Evolutionary conservation across 1,140 invertebrate species (phyloP).

Genomic region (Panulirus ornatus): DNA sequence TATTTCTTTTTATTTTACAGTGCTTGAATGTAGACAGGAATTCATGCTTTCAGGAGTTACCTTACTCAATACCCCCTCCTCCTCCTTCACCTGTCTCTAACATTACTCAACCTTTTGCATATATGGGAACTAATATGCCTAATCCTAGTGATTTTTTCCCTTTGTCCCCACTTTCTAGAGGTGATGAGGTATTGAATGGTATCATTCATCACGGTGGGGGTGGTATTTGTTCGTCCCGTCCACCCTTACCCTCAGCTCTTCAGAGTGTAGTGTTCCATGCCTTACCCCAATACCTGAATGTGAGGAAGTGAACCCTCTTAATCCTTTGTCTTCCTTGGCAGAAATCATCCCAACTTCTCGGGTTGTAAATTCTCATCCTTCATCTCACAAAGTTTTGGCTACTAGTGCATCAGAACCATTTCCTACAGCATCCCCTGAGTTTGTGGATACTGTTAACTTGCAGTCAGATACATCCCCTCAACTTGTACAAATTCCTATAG

Average conservation of each 20-base stretch:
- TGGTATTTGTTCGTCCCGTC: slow-evolving; percentile 30
- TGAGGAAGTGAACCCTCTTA: slow-evolving; percentile 21
- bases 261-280: slow-evolving; percentile 37
- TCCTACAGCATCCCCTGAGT: too few species aligned
- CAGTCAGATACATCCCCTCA: slow-evolving; percentile 1
- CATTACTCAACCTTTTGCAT: slow-evolving; percentile 41
- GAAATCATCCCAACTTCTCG: not conserved
- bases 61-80: slow-evolving; percentile 43
- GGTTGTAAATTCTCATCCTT: slow-evolving; percentile 22
- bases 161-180: slow-evolving; percentile 29
- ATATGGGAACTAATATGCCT: slow-evolving; percentile 43
- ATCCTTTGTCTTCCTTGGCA: slow-evolving; percentile 19
- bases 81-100: slow-evolving; percentile 54
- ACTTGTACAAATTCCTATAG: not conserved
- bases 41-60: slow-evolving; percentile 34
- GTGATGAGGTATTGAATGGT: slow-evolving; percentile 30
- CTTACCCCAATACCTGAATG: slow-evolving; percentile 58
- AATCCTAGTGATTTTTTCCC: slow-evolving; percentile 52
- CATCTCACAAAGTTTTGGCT: not conserved
- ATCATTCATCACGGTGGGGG: not conserved
- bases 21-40: slow-evolving; percentile 45
- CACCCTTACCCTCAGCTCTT: slow-evolving; percentile 17
- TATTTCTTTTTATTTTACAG: slow-evolving; percentile 56
- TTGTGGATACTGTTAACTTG: not conserved
- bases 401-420: not conserved